Evolutionary conservation across 2,113 vertebrate genomes (phyloP), one percentile per base, ranked within the genome.

Genomic region (Xyrauchen texanus): DNA sequence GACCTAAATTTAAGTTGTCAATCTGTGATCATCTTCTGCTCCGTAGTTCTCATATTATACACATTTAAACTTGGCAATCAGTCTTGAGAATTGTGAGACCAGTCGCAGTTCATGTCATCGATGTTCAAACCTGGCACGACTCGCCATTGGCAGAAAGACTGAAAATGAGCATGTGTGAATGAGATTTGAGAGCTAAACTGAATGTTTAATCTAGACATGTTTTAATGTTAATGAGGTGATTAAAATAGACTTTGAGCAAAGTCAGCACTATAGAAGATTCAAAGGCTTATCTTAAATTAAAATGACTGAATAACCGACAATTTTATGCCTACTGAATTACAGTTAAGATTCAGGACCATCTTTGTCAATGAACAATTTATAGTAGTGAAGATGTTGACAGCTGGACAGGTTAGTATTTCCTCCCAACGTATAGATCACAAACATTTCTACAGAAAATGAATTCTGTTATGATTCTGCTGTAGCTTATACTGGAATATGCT

Each of bases 291-390:
- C 21, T 34, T 34, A 34, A 34, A 78, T 64, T 13, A 64, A 72
- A 44, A 78, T 63, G 76, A 69, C 68, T 78, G 63, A 82, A 65
- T 68, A 63, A 46, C 47, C 42, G 12, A 62, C 63, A 52, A 72
- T 78, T 61, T 47, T 53, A 52, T 57, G 57, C 21, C n/a, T 11
- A 51, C 7, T 66, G 16, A 49, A 67, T 72, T 51, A 73, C 45
- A 42, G 44, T 60, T 16, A 53, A 71, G 45, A 72, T 65, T 60
- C 60, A 52, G 34, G 68, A 16, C 34, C 55, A 47, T 82, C 55
- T 73, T 68, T 78, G 62, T 62, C 76, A 74, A 55, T 78, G 34
- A 78, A 72, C 15, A 15, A 63, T 76, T 62, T 74, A 76, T 72
- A 76, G 79, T 45, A 65, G 44, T 71, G 6, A 61, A 49, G 16